Conservation (phyloP, 2,888 invertebrate genomes). For the Dromius quadrimaculatus region DNA sequence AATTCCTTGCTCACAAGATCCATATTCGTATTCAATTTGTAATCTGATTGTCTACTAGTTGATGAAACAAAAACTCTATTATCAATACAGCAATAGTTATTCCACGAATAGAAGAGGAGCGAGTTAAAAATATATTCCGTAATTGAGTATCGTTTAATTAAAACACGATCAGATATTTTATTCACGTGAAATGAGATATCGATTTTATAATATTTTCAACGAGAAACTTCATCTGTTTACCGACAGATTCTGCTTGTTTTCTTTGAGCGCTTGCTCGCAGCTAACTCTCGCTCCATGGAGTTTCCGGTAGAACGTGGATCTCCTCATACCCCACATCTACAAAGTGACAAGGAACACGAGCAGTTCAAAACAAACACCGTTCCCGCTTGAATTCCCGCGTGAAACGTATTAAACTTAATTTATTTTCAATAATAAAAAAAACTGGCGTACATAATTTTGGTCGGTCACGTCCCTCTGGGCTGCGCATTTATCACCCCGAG, state of each 20-base stretch:
- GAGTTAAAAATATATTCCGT: not conserved
- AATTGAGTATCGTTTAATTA: constrained; percentile 37
- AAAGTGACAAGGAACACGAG: constrained; percentile 10
- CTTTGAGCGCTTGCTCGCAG: constrained; percentile 15
- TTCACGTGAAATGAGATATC: constrained; percentile 40
- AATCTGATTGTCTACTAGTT: not conserved
- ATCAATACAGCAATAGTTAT: not conserved
- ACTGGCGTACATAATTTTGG: constrained; percentile 15
- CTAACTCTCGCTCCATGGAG: constrained; percentile 7
- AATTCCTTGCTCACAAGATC: not conserved
- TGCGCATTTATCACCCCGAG: not conserved
- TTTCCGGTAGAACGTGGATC: not conserved
- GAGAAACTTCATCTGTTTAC: constrained; percentile 32
- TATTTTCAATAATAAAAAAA: constrained; percentile 30
- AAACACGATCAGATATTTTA: constrained; percentile 38
- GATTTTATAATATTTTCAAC: constrained; percentile 39
- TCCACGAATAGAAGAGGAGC: not conserved
- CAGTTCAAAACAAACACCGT: constrained; percentile 18
- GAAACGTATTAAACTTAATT: constrained; percentile 31
- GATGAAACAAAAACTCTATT: not conserved
- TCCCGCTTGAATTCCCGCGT: constrained; percentile 13
- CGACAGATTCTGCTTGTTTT: constrained; percentile 27
- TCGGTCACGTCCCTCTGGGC: constrained; percentile 3
- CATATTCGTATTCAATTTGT: not conserved
- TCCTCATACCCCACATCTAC: not conserved